phyloP scores from a whole-genome alignment of 2,888 invertebrate species.

The Diplolepis rosae region DNA sequence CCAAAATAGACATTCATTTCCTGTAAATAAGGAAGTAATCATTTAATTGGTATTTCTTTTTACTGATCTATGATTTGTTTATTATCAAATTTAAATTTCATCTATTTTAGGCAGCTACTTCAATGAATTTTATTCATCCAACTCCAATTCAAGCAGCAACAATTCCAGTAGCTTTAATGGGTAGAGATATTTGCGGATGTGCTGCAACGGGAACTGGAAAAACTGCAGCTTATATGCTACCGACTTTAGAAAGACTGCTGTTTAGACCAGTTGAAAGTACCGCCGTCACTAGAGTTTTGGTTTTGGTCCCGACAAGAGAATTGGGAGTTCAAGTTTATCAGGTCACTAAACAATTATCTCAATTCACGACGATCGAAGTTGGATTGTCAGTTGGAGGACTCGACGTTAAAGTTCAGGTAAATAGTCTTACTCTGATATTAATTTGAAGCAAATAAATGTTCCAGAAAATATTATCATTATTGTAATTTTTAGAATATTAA shows the following conservation, averaged over 20 bases:
- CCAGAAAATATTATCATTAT: neutral
- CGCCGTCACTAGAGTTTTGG: constrained; percentile 87
- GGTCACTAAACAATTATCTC: constrained; percentile 92
- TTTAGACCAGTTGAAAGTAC: constrained; percentile 85
- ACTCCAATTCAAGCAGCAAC: constrained; percentile 98
- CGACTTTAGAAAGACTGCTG: constrained; percentile 93
- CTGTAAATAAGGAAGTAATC: too few species aligned
- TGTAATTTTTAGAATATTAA: constrained; percentile 26
- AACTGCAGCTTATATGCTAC: constrained; percentile 99
- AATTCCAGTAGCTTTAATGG: constrained; percentile 92
- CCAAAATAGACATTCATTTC: too few species aligned
- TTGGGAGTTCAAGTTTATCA: constrained; percentile 98
- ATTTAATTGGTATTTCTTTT: too few species aligned
- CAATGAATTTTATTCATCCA: constrained; percentile 92
- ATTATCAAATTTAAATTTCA: too few species aligned
- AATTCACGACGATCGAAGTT: constrained; percentile 88
- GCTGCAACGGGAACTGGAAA: constrained; percentile 99
- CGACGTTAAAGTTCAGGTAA: constrained; percentile 82
- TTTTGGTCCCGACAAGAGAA: constrained; percentile 97
- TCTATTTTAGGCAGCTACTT: constrained; percentile 82
- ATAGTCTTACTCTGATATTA: constrained; percentile 35
- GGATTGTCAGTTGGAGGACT: constrained; percentile 92
- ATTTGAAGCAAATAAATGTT: constrained; percentile 31
- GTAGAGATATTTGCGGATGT: constrained; percentile 97
- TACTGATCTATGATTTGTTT: too few species aligned